A percentile compares a stretch with the other conserved stretches of the same genome.
phyloP scores from a whole-genome alignment of 2,797 vertebrate species.

The Sylvilagus floridanus region DNA sequence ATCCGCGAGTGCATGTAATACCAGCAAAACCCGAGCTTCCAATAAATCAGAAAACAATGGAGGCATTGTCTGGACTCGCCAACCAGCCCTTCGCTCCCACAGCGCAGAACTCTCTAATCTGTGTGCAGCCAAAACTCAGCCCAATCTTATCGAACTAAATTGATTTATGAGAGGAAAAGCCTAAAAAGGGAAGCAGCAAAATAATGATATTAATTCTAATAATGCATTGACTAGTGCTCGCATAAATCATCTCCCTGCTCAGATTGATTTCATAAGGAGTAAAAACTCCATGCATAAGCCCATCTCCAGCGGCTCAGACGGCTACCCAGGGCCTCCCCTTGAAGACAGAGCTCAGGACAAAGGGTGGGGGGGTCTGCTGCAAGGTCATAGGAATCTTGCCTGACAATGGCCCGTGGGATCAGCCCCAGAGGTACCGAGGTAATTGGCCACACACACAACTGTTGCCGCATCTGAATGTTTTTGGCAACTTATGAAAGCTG shows the following conservation, averaged over 20 bases:
- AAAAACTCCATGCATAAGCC: constrained; percentile 51
- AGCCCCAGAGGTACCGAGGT: constrained; percentile 77
- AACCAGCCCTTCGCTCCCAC: constrained; percentile 30
- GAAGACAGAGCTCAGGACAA: constrained; percentile 49
- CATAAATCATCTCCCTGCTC: constrained; percentile 76
- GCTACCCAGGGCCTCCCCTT: constrained; percentile 44
- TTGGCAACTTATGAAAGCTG: constrained; percentile 81
- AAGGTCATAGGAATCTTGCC: constrained; percentile 74
- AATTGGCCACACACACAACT: constrained; percentile 83
- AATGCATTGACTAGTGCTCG: constrained; percentile 66
- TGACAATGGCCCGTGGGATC: constrained; percentile 81
- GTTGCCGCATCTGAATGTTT: constrained; percentile 80
- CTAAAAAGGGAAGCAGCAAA: constrained; percentile 78
- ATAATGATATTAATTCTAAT: constrained; percentile 83
- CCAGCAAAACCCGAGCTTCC: constrained; percentile 66
- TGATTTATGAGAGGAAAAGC: constrained; percentile 79
- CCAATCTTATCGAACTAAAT: constrained; percentile 75
- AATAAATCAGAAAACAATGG: constrained; percentile 77
- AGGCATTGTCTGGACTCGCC: constrained; percentile 62
- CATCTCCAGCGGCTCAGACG: constrained; percentile 36
- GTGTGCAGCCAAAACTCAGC: constrained; percentile 64
- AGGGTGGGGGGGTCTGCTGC: constrained; percentile 55
- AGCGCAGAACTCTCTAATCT: constrained; percentile 25
- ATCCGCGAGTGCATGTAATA: constrained; percentile 16
- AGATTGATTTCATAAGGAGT: constrained; percentile 73